Evolutionary conservation across 2,113 vertebrate genomes (phyloP).

Genomic region (Prionailurus viverrinus): DNA sequence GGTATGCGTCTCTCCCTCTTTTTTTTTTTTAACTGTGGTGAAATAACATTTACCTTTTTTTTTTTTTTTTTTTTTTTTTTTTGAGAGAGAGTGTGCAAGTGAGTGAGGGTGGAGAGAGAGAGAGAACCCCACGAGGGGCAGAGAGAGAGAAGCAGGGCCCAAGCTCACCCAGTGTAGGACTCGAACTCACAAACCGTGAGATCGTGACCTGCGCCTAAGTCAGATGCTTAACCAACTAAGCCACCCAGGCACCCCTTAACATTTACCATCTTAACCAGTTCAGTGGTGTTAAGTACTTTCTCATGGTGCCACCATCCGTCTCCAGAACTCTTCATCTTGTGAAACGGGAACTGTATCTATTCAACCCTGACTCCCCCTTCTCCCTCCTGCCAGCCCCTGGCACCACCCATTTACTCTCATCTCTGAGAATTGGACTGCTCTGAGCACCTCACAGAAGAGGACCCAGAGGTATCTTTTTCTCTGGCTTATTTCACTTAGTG

Average conservation of each 20-base stretch:
- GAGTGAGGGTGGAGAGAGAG: too few species aligned
- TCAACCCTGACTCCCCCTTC: not conserved
- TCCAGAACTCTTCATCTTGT: not conserved
- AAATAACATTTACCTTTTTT: not conserved
- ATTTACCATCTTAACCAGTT: not conserved
- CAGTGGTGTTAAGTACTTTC: not conserved
- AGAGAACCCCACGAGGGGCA: too few species aligned
- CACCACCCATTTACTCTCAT: not conserved
- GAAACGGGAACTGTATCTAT: not conserved
- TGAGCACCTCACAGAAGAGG: not conserved
- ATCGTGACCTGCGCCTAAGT: too few species aligned
- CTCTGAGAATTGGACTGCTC: not conserved
- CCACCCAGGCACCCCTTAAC: too few species aligned
- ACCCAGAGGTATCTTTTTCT: too few species aligned
- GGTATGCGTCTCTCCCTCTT: not conserved
- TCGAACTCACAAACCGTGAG: too few species aligned
- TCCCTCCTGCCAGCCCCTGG: not conserved
- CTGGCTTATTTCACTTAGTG: not conserved
- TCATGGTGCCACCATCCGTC: not conserved
- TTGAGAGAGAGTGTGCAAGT: too few species aligned
- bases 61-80: too few species aligned
- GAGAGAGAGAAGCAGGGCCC: too few species aligned
- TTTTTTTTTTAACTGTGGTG: not conserved
- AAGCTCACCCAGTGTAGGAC: too few species aligned
- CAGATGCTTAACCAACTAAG: too few species aligned